phyloP scores from a whole-genome alignment of 2,113 vertebrate genomes.

The Craseonycteris thonglongyai region DNA sequence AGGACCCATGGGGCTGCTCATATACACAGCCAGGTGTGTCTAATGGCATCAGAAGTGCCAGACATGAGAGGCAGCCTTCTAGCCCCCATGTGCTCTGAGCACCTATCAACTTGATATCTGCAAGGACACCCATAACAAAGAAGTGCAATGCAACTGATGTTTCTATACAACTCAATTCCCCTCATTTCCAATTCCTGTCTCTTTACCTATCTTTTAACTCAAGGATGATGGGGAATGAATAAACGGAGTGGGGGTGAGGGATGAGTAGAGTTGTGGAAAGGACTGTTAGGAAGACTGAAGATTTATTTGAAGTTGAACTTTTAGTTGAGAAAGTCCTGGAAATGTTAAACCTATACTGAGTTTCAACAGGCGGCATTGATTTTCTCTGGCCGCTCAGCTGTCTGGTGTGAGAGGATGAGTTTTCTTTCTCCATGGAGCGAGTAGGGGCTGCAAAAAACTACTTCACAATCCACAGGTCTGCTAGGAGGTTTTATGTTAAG shows the following conservation, averaged over 20 bases:
- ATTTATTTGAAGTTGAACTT: not conserved
- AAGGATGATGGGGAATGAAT: not conserved
- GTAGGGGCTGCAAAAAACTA: accelerated
- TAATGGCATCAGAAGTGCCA: not conserved
- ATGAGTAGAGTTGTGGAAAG: not conserved
- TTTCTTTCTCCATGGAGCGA: not conserved
- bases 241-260: not conserved
- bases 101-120: not conserved
- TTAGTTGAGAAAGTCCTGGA: not conserved
- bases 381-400: not conserved
- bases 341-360: not conserved
- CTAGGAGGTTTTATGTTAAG: not conserved
- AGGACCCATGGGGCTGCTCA: no score
- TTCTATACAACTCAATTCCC: not conserved
- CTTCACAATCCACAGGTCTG: not conserved
- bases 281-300: not conserved
- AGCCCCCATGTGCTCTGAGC: not conserved
- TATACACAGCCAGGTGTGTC: not conserved
- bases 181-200: not conserved
- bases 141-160: not conserved
- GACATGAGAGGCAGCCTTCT: not conserved
- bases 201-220: not conserved
- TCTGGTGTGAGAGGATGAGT: not conserved
- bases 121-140: not conserved
- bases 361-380: not conserved